Evolutionary conservation across 2,113 vertebrate genomes (phyloP).

Genomic region (Atlantisia rogersi): DNA sequence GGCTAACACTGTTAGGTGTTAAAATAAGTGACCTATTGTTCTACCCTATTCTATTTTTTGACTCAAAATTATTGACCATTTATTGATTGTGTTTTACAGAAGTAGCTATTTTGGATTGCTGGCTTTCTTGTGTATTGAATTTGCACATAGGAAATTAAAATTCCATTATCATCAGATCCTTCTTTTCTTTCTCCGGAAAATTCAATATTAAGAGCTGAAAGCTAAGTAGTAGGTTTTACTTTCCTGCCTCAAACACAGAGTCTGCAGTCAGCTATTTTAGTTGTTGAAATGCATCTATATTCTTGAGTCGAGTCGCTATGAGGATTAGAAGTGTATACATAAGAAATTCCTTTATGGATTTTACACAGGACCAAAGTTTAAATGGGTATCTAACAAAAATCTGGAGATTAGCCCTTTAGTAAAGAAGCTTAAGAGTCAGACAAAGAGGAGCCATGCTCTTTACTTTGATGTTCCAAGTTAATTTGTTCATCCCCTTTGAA

Average conservation of each 20-base stretch:
- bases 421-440: slow-evolving; percentile 33
- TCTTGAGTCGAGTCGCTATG: not conserved
- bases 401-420: not conserved
- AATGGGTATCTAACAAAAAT: slow-evolving; percentile 11
- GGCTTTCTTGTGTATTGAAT: not conserved
- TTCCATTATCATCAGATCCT: not conserved
- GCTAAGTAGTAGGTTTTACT: not conserved
- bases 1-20: not conserved
- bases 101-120: not conserved
- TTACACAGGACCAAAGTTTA: slow-evolving; percentile 24
- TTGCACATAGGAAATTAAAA: not conserved
- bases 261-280: not conserved
- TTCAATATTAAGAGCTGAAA: not conserved
- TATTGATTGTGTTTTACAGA: not conserved
- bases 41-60: not conserved
- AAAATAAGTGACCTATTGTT: not conserved
- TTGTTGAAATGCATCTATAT: not conserved
- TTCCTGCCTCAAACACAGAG: not conserved
- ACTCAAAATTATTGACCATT: not conserved
- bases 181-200: not conserved
- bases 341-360: slow-evolving; percentile 58
- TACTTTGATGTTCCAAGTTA: not conserved
- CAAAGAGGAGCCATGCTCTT: not conserved
- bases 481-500: not conserved
- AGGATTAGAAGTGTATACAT: slow-evolving; percentile 55